These are phyloP conservation scores for Cephalopachus bancanus DNA, from an alignment of 2,797 vertebrate species.

Conservation along the genomic window DNA sequence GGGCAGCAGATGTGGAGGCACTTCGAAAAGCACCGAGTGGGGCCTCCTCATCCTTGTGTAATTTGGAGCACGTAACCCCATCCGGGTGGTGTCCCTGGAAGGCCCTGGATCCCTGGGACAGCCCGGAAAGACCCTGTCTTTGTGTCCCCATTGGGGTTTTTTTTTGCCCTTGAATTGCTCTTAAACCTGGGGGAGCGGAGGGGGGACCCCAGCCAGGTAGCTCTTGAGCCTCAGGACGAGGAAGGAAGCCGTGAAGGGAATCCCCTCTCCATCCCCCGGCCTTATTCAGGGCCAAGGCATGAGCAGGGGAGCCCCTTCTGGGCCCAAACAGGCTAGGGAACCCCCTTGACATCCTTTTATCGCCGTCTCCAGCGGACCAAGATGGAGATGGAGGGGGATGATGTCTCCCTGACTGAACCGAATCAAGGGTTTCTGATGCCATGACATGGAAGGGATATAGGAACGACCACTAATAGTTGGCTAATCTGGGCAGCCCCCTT, in stretches of 20 bases:
- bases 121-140: background rate
- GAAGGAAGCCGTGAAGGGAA: conserved; percentile 55
- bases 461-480: background rate
- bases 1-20: conserved; percentile 26
- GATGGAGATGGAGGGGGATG: background rate
- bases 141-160: background rate
- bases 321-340: background rate
- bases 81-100: background rate
- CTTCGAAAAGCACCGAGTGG: background rate
- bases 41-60: background rate
- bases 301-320: conserved; percentile 19
- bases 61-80: background rate
- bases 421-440: background rate
- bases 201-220: background rate
- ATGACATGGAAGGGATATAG: background rate
- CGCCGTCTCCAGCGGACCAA: background rate
- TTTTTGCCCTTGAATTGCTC: background rate
- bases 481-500: too few species aligned
- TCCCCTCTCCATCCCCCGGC: conserved; percentile 45
- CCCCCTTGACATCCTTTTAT: conserved; percentile 19
- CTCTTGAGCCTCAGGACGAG: background rate
- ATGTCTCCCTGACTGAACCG: background rate
- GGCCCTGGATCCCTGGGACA: background rate
- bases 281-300: background rate
- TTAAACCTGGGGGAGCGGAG: background rate